Percentiles rank a stretch among this genome's conserved stretches.
Evolutionary conservation across 2,888 invertebrate genomes (phyloP).

Genomic region (Drosophila ezoana): DNA sequence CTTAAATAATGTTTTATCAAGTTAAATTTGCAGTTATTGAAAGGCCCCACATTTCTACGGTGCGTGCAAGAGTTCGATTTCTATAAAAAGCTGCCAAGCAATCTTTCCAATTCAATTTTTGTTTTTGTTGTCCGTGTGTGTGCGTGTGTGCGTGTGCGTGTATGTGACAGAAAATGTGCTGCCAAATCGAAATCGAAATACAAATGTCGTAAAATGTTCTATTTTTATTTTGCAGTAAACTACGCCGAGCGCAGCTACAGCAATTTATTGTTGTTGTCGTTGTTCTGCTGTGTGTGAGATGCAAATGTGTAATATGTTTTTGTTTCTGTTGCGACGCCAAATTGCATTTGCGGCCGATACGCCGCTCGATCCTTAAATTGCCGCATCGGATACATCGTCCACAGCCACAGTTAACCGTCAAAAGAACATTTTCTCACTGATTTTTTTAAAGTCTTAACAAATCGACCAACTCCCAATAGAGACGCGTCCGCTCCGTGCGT

Average conservation of each 20-base stretch:
- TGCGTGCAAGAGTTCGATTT: constrained; percentile 28
- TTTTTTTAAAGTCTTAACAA: constrained; percentile 25
- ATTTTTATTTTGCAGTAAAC: constrained; percentile 78
- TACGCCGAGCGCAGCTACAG: constrained; percentile 43
- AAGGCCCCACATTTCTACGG: constrained; percentile 28
- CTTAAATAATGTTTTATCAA: constrained; percentile 47
- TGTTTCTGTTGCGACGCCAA: constrained; percentile 77
- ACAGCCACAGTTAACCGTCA: constrained; percentile 3
- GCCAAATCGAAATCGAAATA: constrained; percentile 51
- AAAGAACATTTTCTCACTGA: constrained; percentile 9
- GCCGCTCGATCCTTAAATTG: constrained; percentile 72
- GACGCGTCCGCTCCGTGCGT: constrained; percentile 49
- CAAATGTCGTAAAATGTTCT: constrained; percentile 74
- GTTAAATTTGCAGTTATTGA: constrained; percentile 25
- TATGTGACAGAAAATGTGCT: constrained; percentile 67
- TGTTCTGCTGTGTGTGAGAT: constrained; percentile 44
- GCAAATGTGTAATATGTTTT: constrained; percentile 76
- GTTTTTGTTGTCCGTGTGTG: constrained; percentile 35
- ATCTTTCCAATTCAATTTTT: constrained; percentile 24
- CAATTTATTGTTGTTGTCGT: constrained; percentile 38
- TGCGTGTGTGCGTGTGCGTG: constrained; percentile 18
- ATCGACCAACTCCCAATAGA: neutral
- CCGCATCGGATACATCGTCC: constrained; percentile 22
- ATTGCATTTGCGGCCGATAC: constrained; percentile 71
- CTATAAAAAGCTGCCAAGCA: constrained; percentile 49